Base-by-base conservation (phyloP, 2,888 invertebrate species). In the Melieria picta region DNA sequence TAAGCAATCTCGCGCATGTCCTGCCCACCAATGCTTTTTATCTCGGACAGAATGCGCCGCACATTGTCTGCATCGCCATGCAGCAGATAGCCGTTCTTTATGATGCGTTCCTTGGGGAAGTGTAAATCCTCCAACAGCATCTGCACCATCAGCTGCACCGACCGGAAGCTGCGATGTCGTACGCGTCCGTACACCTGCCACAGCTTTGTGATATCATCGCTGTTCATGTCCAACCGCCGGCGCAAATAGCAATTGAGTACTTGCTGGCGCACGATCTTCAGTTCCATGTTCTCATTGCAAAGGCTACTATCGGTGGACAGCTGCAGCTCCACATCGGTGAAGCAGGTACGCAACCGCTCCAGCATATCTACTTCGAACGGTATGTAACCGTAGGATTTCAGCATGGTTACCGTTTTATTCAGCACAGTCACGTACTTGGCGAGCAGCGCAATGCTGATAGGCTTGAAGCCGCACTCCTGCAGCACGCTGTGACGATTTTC, bases 401-500 rank as follows among this genome's bases (percentile, higher is more conserved):
- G 83, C 4, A 83, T 61, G 3, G 74, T 56, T 5, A 89, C 80
- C 7, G 79, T 80, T 68, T 85, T 85, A 61, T 84, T 85, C 72
- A 85, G 81, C 4, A 83, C 75, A 1, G 77, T 77, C 0, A 83
- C 73, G 75, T 85, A 89, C 75, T 87, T 87, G 4, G 88, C 84
- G 16, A 87, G 75, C 43, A 89, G 83, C 56, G 82, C 80, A 5
- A 89, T 77, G 72, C 81, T 75, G 4, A 89, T 81, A 11, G 81
- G 75, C 3, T 79, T 73, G 76, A 91, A 91, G 13, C 90, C 90
- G 80, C 91, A 91, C 85, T 93, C 92, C 75, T 85, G 86, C 11
- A 93, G 83, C 60, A 91, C 89, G 79, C 88, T 88, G 73, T 89
- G 89, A 77, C 91, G 91, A 79, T 92, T 91, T 65, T 90, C 89